Evolutionary conservation across 2,888 invertebrate genomes (phyloP), one percentile per base, ranked within the genome.

Genomic region (Boloria euphrosyne): DNA sequence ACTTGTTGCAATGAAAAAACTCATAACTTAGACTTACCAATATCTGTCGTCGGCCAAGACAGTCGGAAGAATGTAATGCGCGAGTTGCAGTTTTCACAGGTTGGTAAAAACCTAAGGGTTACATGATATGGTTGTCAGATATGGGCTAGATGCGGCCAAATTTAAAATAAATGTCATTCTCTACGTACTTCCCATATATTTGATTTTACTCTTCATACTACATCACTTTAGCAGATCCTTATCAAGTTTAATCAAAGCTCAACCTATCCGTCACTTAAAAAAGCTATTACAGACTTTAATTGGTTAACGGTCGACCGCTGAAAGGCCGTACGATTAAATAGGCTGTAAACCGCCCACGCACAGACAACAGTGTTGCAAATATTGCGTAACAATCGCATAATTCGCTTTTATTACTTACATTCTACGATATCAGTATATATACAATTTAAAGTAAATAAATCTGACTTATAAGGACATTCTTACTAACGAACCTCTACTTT

Each of bases 241-340:
- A 43, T 60, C 13, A 50, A 10, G 17, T 16, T 43, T 51, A 60
- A 51, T 60, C 31, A 60, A 38, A 52, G 44, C 17, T 50, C 14
- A 55, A 63, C 50, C 51, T 31, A 51, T 31, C 22, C 51, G 27
- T 64, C 57, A 64, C 57, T 49, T 53, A 59, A 49, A 60, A 65
- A 38, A 53, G 22, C 22, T 43, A 52, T 65, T 65, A 58, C 52
- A 13, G 49, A 17, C 13, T 47, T 60, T 61, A 61, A 60, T 51
- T 43, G 62, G 55, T 62, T 62, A 66, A 54, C 59, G 53, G 22
- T 38, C 65, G 49, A 49, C 62, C 66, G 52, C 66, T 66, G 66
- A 62, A 62, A 66, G 58, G 62, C 47, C 52, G 62, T 47, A 51
- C 47, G 27, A 66, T 62, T 66, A 66, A 66, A 62, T 61, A 17